Percentiles rank a stretch among this genome's conserved stretches.
Evolutionary conservation across 2,888 invertebrate species (phyloP).

Genomic region (Sphaerophoria taeniata): DNA sequence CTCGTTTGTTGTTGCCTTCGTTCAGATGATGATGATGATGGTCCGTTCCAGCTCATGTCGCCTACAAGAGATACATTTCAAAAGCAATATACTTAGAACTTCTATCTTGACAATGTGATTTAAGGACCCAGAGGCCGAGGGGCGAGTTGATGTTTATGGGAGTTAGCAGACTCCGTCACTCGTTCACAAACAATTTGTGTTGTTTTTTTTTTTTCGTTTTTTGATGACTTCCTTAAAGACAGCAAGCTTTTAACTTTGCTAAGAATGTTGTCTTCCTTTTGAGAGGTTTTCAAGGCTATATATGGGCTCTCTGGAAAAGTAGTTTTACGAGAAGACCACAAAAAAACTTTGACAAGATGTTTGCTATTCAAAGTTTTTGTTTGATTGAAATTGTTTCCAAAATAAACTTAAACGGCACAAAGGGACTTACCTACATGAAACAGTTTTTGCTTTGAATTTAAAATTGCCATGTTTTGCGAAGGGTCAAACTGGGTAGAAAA

Average conservation of each 20-base stretch:
- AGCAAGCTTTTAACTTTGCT: neutral
- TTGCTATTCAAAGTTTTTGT: neutral
- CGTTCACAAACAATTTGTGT: slow-evolving; percentile 3
- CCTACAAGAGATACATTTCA: slow-evolving; percentile 40
- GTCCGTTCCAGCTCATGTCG: neutral
- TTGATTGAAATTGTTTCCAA: slow-evolving; percentile 15
- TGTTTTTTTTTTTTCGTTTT: neutral
- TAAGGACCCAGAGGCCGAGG: neutral
- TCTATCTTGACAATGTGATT: slow-evolving; percentile 33
- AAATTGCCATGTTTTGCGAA: neutral
- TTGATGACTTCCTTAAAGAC: neutral
- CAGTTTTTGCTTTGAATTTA: neutral
- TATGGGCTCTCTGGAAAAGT: neutral
- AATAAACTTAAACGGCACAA: slow-evolving; percentile 27
- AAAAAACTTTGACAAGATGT: neutral
- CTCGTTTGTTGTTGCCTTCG: slow-evolving; percentile 13
- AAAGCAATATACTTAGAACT: slow-evolving; percentile 43
- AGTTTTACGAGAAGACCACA: neutral
- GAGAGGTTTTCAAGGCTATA: neutral
- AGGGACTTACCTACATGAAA: neutral
- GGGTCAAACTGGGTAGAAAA: neutral
- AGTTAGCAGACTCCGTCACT: slow-evolving; percentile 2
- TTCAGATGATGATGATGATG: slow-evolving; percentile 10
- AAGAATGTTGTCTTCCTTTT: neutral
- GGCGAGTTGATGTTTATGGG: slow-evolving; percentile 5